Evolutionary conservation across 2,797 vertebrate species (phyloP).

Genomic region (Schizothorax lantsangensis): DNA sequence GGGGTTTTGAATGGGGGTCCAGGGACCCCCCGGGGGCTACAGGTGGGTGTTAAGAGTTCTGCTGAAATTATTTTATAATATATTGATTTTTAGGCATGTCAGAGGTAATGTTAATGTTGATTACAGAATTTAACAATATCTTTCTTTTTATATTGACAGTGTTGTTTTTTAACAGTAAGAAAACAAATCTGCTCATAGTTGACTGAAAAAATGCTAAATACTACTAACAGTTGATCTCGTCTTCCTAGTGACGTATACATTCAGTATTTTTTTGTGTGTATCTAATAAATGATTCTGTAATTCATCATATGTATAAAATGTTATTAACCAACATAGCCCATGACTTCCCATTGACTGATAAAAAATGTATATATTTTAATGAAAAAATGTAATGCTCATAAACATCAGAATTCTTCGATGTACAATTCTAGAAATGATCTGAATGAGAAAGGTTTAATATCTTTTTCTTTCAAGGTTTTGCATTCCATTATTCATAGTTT

Average conservation of each 20-base stretch:
- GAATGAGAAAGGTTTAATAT: constrained; percentile 18
- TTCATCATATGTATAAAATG: neutral
- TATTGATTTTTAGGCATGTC: neutral
- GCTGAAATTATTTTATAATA: neutral
- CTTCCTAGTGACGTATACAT: neutral
- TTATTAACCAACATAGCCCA: neutral
- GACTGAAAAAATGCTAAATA: neutral
- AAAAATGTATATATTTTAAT: neutral
- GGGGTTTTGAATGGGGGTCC: neutral
- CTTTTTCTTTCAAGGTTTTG: constrained; percentile 12
- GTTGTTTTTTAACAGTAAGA: neutral
- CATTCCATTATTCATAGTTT: constrained; percentile 38
- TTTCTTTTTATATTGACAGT: neutral
- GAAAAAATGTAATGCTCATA: neutral
- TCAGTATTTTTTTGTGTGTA: neutral
- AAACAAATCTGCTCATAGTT: neutral
- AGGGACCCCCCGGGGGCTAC: neutral
- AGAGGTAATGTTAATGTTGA: neutral
- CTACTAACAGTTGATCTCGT: neutral
- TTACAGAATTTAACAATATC: neutral
- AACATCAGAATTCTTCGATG: neutral
- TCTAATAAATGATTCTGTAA: neutral
- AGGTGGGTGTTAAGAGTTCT: neutral
- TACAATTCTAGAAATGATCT: neutral
- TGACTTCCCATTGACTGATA: neutral